Base-by-base conservation (phyloP, 1,140 invertebrate genomes). In the Pogonomyrmex californicus region DNA sequence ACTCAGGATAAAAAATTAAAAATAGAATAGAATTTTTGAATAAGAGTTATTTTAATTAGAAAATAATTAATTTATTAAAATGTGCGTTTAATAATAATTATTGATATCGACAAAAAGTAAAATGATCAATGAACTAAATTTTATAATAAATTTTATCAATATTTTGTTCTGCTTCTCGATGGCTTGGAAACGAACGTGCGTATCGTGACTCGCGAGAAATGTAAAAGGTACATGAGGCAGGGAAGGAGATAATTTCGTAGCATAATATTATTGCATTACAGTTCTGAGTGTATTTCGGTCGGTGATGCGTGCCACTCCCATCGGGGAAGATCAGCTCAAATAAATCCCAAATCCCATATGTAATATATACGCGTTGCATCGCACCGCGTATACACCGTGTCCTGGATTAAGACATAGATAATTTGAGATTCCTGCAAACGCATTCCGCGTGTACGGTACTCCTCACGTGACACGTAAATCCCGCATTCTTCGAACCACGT, bases 341-440 rank as follows among this genome's bases (percentile, higher is more conserved):
- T 41, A 41, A 41, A 68, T 68, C 30, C 12, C 30, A 65, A 76
- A 51, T 78, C 17, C 41, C 41, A 17, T 47, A 78, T 78, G 58
- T 41, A 49, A 44, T 63, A 65, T 65, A 65, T 30, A 33, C 30
- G 60, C 6, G 1, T 3, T 30, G 36, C 73, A 12, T 76, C 58
- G n/a, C 36, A 51, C 49, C 60, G 44, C 12, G 47, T 17, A 47
- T 33, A 17, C 49, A 17, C 5, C 17, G 6, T 17, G 12, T 30
- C n/a, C 68, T 78, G 30, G 30, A 78, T 78, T 78, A 78, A 78
- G 60, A 51, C 41, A 78, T 17, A n/a, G 58, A 23, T 78, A 78
- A 78, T 78, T 78, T 78, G 44, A 30, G 17, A 65, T 38, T 5
- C n/a, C 1, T 47, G 41, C 44, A 63, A 63, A 47, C 14, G 44